Evolutionary conservation across 1,140 invertebrate species (phyloP).

Genomic region (Lordiphosa clarofinis): DNA sequence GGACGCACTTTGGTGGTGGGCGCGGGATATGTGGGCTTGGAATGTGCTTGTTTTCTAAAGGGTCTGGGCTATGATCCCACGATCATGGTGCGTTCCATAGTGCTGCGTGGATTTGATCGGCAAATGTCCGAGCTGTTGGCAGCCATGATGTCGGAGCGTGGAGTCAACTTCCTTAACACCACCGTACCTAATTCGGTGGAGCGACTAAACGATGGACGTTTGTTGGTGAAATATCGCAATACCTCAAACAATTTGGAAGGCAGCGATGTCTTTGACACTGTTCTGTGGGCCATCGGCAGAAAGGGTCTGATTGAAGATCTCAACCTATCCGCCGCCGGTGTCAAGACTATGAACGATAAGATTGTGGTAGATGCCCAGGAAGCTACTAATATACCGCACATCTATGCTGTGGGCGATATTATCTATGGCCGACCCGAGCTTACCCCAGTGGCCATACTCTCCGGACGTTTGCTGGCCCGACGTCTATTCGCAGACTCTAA

Average conservation of each 20-base stretch:
- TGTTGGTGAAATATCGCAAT: conserved; percentile 86
- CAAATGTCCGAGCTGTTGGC: conserved; percentile 94
- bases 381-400: conserved; percentile 91
- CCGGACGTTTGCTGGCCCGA: conserved; percentile 91
- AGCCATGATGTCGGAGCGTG: conserved; percentile 90
- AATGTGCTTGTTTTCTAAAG: conserved; percentile 97
- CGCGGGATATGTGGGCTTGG: conserved; percentile 96
- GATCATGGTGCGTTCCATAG: conserved; percentile 95
- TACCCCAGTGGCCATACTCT: conserved; percentile 97
- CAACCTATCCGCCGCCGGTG: conserved; percentile 85
- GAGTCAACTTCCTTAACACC: conserved; percentile 90
- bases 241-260: conserved; percentile 81
- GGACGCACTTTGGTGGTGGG: conserved; percentile 97
- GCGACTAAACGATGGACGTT: conserved; percentile 84
- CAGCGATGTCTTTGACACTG: conserved; percentile 90
- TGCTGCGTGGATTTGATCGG: conserved; percentile 98
- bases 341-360: conserved; percentile 82
- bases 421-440: conserved; percentile 92
- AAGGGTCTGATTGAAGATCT: conserved; percentile 86
- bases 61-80: conserved; percentile 93
- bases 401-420: conserved; percentile 97
- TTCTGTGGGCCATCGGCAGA: conserved; percentile 91
- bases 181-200: conserved; percentile 89
- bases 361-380: conserved; percentile 85
- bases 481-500: conserved; percentile 84